phyloP scores from a whole-genome alignment of 2,113 vertebrate genomes.

The Plectropomus leopardus region DNA sequence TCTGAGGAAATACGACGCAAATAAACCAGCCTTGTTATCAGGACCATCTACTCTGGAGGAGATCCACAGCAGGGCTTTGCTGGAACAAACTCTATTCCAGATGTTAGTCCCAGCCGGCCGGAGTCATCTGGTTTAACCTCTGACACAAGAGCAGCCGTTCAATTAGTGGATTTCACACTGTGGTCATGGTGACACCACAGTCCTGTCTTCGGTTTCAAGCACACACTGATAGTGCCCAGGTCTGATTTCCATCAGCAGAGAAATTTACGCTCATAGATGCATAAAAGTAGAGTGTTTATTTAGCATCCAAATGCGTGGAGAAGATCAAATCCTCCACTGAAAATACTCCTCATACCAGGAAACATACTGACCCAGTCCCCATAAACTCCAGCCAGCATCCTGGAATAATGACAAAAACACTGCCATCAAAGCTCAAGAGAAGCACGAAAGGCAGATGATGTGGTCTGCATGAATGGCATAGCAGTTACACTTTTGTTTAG shows the following conservation, averaged over 20 bases:
- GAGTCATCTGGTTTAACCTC: slow-evolving; percentile 74
- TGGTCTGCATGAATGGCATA: slow-evolving; percentile 42
- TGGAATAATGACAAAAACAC: slow-evolving; percentile 61
- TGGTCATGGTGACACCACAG: slow-evolving; percentile 49
- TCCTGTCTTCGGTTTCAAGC: slow-evolving; percentile 59
- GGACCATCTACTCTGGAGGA: slow-evolving; percentile 36
- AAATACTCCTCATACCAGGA: slow-evolving; percentile 46
- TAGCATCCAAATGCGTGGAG: slow-evolving; percentile 21
- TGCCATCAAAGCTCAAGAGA: slow-evolving; percentile 49
- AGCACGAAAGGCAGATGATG: slow-evolving; percentile 61
- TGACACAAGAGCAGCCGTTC: slow-evolving; percentile 71
- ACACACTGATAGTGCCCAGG: slow-evolving; percentile 53
- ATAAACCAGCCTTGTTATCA: slow-evolving; percentile 61
- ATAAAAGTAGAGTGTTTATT: slow-evolving; percentile 36
- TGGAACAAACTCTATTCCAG: slow-evolving; percentile 75
- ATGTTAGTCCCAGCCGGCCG: slow-evolving; percentile 63
- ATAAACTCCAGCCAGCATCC: slow-evolving; percentile 60
- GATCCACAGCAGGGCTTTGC: slow-evolving; percentile 28
- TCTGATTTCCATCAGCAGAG: slow-evolving; percentile 64
- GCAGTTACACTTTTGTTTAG: slow-evolving; percentile 49
- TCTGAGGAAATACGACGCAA: slow-evolving; percentile 31
- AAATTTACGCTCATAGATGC: slow-evolving; percentile 26
- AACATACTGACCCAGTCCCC: slow-evolving; percentile 60
- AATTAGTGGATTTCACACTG: slow-evolving; percentile 78
- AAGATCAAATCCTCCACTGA: slow-evolving; percentile 44